Base-by-base conservation (phyloP, 37 sponge, comb jelly and placozoan genomes). In the Crambe crambe region DNA sequence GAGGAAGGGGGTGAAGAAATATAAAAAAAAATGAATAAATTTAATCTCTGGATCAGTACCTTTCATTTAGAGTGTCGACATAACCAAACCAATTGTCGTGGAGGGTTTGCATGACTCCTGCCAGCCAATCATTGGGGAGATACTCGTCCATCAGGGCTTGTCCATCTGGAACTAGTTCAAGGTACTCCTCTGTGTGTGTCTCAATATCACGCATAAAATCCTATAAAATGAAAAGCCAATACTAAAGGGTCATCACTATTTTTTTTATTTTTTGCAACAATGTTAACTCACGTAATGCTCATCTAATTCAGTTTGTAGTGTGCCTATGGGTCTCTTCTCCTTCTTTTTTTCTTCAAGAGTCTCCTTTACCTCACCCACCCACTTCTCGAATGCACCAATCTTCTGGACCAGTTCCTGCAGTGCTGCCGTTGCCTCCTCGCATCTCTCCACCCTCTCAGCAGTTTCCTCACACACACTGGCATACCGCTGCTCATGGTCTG, bases 301-400 rank as follows among this genome's bases (percentile, higher is more conserved):
- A 22, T 87, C 87, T 43, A 81, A 42, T 26, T 74, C 76, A 32
- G 40, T 42, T 47, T 81, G 77, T 20, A 75, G 56, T 6, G 57
- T 75, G 23, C 87, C 87, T 41, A 87, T 68, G 17, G 87, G 87
- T 34, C 47, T 76, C 82, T 80, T 87, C 36, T 30, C 60, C 58
- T 75, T 56, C 35, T 20, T 68, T 42, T n/a, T 57, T 36, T 66
- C 31, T 32, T 5, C 62, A 36, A 77, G 58, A 1, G 38, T 68
- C 37, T 69, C 30, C 35, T 59, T 47, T 35, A 36, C 58, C 47
- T 34, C 44, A 18, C 39, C 58, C 27, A 81, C 38, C 76, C 68
- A 81, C 10, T 37, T 25, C 0, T 22, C 56, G 42, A 87, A 74
- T 32, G 38, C n/a, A 20, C 57, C 31, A 32, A 78, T 60, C 58